These are phyloP conservation scores for Hesperia comma DNA, from an alignment of 2,888 invertebrate genomes.

Conservation along the genomic window DNA sequence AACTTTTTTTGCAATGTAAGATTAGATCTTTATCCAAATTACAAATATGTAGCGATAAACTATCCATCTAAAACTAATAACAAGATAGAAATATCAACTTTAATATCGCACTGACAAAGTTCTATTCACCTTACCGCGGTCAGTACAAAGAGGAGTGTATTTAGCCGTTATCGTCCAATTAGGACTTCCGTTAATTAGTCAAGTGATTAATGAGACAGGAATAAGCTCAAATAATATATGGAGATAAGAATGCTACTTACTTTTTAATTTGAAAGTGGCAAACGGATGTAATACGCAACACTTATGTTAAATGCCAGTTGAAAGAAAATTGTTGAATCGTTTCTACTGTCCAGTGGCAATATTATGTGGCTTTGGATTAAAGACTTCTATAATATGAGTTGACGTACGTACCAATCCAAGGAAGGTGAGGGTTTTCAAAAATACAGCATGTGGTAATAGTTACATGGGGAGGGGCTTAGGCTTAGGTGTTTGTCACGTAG, in stretches of 20 bases:
- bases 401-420: too few species aligned
- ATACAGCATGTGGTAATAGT: too few species aligned
- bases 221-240: neutral
- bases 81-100: neutral
- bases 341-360: too few species aligned
- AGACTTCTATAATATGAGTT: too few species aligned
- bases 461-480: too few species aligned
- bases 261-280: neutral
- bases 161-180: slow-evolving; percentile 5
- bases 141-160: neutral
- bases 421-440: too few species aligned
- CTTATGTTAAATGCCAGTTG: neutral
- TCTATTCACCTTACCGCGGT: neutral
- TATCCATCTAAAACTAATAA: neutral
- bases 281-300: neutral
- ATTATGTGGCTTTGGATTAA: too few species aligned
- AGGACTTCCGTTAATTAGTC: slow-evolving; percentile 14
- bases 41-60: neutral
- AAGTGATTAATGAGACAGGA: slow-evolving; percentile 10
- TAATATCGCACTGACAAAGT: neutral
- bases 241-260: slow-evolving; percentile 5
- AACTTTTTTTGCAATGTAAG: neutral
- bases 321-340: too few species aligned
- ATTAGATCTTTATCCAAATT: slow-evolving; percentile 8
- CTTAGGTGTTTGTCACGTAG: too few species aligned